phyloP scores from a whole-genome alignment of 92 coral and sea anemone genomes.

The Umimayanthus chanpuru region DNA sequence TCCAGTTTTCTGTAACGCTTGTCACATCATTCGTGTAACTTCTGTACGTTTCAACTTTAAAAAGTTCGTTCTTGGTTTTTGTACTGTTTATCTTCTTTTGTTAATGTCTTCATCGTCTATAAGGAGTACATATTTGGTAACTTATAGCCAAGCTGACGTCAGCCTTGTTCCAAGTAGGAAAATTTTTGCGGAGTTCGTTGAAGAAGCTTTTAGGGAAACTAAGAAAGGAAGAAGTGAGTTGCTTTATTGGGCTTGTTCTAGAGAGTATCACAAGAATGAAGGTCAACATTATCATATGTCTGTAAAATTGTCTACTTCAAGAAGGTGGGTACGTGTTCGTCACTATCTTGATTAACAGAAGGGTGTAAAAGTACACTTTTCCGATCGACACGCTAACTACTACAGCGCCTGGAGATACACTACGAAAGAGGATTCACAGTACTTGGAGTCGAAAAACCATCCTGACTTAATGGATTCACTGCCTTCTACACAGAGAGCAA shows the following conservation, averaged over 20 bases:
- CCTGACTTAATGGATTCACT: constrained; percentile 30
- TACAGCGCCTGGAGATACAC: constrained; percentile 14
- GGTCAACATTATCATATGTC: constrained; percentile 23
- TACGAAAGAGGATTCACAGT: constrained; percentile 11
- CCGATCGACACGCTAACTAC: constrained; percentile 3
- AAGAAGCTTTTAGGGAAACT: background rate
- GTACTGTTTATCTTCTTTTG: too few species aligned
- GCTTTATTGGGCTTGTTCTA: background rate
- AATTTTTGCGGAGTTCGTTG: background rate
- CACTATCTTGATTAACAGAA: background rate
- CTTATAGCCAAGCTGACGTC: constrained; percentile 8
- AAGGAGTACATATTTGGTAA: background rate
- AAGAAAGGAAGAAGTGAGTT: background rate
- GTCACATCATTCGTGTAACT: too few species aligned
- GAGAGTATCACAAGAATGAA: background rate
- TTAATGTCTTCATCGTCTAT: too few species aligned
- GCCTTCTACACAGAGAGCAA: background rate
- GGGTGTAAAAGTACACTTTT: background rate
- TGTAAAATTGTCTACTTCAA: background rate
- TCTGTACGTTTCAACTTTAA: too few species aligned
- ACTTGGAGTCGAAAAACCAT: constrained; percentile 20
- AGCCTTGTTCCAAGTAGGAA: background rate
- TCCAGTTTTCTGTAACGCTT: too few species aligned
- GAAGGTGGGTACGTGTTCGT: background rate
- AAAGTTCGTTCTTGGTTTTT: too few species aligned